phyloP scores from a whole-genome alignment of 1,140 invertebrate genomes.

The Potamilus streckersoni region DNA sequence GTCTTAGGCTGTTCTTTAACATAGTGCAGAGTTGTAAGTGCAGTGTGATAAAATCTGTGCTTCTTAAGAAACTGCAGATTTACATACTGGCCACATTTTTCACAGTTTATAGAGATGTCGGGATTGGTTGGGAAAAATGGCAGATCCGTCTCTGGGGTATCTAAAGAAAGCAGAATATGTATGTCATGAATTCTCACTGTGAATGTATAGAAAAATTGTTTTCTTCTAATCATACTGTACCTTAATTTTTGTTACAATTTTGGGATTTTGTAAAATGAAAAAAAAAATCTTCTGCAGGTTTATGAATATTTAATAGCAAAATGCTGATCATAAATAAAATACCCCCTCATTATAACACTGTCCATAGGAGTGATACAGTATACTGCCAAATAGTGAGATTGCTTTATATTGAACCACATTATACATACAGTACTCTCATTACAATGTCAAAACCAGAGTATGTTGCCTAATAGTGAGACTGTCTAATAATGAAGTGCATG shows the following conservation, averaged over 20 bases:
- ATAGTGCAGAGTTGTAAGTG: conserved; percentile 44
- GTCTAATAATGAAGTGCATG: no score
- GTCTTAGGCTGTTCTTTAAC: conserved; percentile 20
- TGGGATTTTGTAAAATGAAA: not conserved
- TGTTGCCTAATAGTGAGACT: no score
- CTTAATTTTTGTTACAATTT: not conserved
- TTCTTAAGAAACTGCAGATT: conserved; percentile 44
- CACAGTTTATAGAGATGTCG: conserved; percentile 61
- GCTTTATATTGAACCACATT: no score
- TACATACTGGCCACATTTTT: conserved; percentile 52
- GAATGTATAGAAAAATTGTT: not conserved
- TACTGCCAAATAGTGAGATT: no score
- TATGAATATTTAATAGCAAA: not conserved
- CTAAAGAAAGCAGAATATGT: conserved; percentile 37
- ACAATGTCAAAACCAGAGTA: no score
- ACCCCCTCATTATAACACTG: not conserved
- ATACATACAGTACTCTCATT: no score
- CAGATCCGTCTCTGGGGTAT: conserved; percentile 57
- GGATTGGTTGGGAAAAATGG: conserved; percentile 31
- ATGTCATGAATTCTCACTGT: not conserved
- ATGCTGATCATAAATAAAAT: not conserved
- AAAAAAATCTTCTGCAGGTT: not conserved
- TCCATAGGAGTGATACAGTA: no score
- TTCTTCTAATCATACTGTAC: not conserved
- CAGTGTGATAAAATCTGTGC: conserved; percentile 55